Base-by-base conservation (phyloP, 2,888 invertebrate species). In the Drymonia ruficornis region DNA sequence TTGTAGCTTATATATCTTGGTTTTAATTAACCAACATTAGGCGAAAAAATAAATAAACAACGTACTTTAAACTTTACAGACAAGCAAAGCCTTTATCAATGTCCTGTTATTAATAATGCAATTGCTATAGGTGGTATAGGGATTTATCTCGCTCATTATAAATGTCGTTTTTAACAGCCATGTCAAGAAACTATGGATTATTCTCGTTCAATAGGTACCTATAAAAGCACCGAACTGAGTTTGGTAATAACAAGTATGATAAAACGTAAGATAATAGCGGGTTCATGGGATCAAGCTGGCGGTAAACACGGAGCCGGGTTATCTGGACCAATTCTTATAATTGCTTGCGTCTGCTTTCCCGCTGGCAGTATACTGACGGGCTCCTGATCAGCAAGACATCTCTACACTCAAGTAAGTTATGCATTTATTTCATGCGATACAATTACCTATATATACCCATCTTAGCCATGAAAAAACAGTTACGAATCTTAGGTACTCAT, bases 221-320 rank as follows among this genome's bases (percentile, higher is more conserved):
- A 63, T 69, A 61, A 72, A 74, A 54, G 52, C 54, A 55, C 63
- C 58, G 19, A 19, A 12, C 43, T 15, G 40, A 16, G 40, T 40
- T 16, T 16, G 16, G 19, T 70, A 76, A 80, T 68, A 77, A 77
- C 72, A 83, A 79, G 64, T 63, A 56, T 66, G 74, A 84, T 81
- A 83, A 79, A 72, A 64, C 13, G 67, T 65, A 53, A 55, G 77
- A 81, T 78, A 78, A 70, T 71, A 66, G 57, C 61, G 16, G 29
- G 68, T 67, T 66, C 69, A 59, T 51, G 52, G 59, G 74, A 74
- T 70, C 74, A 72, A 73, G 62, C 65, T 56, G 61, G 59, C 65
- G 66, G 78, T 84, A 84, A 87, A 83, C 84, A 86, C 50, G 61
- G 59, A 61, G 61, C 59, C 67, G 67, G 89, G 89, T 88, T 89